Evolutionary conservation across 2,888 invertebrate species (phyloP), one percentile per base, ranked within the genome.

Genomic region (Fabriciana adippe): DNA sequence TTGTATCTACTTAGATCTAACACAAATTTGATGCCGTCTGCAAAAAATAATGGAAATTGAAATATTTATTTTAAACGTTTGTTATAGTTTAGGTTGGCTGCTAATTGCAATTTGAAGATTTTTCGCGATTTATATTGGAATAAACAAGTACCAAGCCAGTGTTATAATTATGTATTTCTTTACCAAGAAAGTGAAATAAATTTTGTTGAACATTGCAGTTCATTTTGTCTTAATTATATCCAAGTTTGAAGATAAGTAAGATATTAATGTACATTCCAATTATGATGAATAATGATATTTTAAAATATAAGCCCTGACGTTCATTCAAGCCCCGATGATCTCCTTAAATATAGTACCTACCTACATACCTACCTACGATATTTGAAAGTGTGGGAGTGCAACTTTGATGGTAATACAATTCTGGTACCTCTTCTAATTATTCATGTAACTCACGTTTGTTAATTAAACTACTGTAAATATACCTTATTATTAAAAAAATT

Each of bases 391-490:
- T 87, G 87, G 78, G 85, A 85, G 83, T 83, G 78, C 75, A 78
- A 78, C 74, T 79, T 78, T 78, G 72, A 82, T 76, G 81, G 80
- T 83, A 80, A 66, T 71, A 74, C 76, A 77, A 78, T 79, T 80
- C 78, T 75, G 77, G 75, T 80, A 86, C 81, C 84, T 84, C 77
- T 84, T 87, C 82, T 86, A n/a, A 83, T 84, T 84, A 89, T 81
- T 86, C 87, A 91, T 89, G 83, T 90, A 90, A 89, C 86, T 90
- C 90, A 91, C 88, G 87, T 90, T 91, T 92, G 90, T 90, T 92
- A 89, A 88, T 88, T 89, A 89, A 86, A 86, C 87, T 90, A 90
- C 81, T 92, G 92, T 92, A 92, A 91, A 92, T 92, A 92, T 89
- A 91, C 87, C 90, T 90, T 86, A 91, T 90, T 91, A 92, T 90